Conservation (phyloP, 2,797 vertebrate species). For the Danio choprae region DNA sequence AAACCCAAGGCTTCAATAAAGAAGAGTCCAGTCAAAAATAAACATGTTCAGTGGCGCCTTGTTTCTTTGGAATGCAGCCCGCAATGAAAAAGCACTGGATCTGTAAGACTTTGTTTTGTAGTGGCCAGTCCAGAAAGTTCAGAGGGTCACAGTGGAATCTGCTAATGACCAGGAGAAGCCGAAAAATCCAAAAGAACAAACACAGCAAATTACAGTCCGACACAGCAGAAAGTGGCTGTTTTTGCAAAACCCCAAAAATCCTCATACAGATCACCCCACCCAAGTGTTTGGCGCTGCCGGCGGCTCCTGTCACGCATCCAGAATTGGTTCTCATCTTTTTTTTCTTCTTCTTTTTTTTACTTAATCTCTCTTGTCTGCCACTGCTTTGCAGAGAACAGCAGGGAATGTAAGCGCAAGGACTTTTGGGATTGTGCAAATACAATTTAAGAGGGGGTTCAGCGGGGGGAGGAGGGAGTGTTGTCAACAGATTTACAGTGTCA, state of each 20-base stretch:
- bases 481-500: slow-evolving; percentile 46
- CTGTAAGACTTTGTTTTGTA: slow-evolving; percentile 39
- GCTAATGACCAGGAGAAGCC: slow-evolving; percentile 38
- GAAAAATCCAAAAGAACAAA: slow-evolving; percentile 42
- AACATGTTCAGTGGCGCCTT: slow-evolving; percentile 25
- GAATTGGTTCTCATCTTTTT: slow-evolving; percentile 52
- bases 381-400: slow-evolving; percentile 42
- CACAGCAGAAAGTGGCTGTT: slow-evolving; percentile 48
- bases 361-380: slow-evolving; percentile 8
- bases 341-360: no score
- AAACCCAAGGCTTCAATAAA: slow-evolving; percentile 14
- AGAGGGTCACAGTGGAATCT: slow-evolving; percentile 47
- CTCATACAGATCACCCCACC: slow-evolving; percentile 55
- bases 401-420: slow-evolving; percentile 38
- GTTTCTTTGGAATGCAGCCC: slow-evolving; percentile 37
- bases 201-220: slow-evolving; percentile 53
- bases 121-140: slow-evolving; percentile 40
- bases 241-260: slow-evolving; percentile 47
- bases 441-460: slow-evolving; percentile 36
- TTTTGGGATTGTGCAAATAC: slow-evolving; percentile 45
- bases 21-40: slow-evolving; percentile 36
- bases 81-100: slow-evolving; percentile 1
- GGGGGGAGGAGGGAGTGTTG: slow-evolving; percentile 34
- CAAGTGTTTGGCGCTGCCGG: slow-evolving; percentile 40
- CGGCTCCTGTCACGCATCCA: slow-evolving; percentile 23